A percentile compares a stretch with the other conserved stretches of the same genome.
phyloP scores from a whole-genome alignment of 1,140 invertebrate species.

The Camponotus floridanus region DNA sequence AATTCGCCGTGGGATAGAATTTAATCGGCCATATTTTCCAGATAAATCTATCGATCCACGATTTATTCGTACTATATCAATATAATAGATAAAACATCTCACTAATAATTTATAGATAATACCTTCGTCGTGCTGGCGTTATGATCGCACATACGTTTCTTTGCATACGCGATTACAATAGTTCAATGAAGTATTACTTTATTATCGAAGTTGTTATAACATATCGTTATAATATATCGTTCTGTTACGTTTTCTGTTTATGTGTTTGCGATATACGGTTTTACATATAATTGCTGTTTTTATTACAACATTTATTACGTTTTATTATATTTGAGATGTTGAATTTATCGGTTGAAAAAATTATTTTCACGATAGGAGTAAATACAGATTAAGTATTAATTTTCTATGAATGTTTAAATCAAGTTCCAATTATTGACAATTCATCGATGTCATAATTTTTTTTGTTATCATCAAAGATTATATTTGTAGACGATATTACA shows the following conservation, averaged over 20 bases:
- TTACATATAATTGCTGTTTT: not conserved
- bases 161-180: not conserved
- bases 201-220: constrained; percentile 1
- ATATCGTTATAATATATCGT: constrained; percentile 31
- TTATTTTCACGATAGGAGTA: not conserved
- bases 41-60: constrained; percentile 21
- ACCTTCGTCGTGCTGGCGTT: not conserved
- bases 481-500: not conserved
- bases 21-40: not conserved
- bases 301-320: not conserved
- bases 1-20: not conserved
- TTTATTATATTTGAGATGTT: not conserved
- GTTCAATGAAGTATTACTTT: not conserved
- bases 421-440: constrained; percentile 17
- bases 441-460: not conserved
- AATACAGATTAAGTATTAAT: not conserved
- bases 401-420: not conserved
- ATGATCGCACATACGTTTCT: not conserved
- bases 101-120: not conserved
- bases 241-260: not conserved
- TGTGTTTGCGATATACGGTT: not conserved
- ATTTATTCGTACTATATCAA: constrained; percentile 21
- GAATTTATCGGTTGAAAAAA: not conserved
- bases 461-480: not conserved
- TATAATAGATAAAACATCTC: constrained; percentile 24